Evolutionary conservation across 1,140 invertebrate species (phyloP).

Genomic region (Potamilus streckersoni): DNA sequence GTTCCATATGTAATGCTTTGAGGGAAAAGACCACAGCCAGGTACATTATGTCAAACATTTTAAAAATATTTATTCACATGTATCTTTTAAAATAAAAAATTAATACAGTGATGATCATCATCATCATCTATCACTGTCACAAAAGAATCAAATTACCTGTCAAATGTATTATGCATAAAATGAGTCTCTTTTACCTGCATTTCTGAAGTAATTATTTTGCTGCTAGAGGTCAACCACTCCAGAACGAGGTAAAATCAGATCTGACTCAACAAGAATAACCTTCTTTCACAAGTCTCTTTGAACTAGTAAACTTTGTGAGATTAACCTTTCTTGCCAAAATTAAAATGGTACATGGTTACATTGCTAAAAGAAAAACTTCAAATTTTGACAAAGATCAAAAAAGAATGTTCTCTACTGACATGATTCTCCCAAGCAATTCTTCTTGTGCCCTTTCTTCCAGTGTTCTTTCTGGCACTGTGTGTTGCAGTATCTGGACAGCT

Average conservation of each 20-base stretch:
- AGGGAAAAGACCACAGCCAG: no score
- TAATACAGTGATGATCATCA: no score
- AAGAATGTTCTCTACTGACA: constrained; percentile 3
- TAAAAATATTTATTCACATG: no score
- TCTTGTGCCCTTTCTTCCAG: constrained; percentile 44
- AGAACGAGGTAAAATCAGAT: not conserved
- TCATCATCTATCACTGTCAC: no score
- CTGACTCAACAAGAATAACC: not conserved
- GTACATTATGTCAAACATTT: no score
- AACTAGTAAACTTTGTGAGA: not conserved
- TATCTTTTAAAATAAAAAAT: no score
- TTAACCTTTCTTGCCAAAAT: not conserved
- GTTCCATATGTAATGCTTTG: no score
- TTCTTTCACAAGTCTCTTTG: not conserved
- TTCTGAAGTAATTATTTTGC: not conserved
- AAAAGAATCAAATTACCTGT: no score
- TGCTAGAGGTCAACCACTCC: not conserved
- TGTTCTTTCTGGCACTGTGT: constrained; percentile 48
- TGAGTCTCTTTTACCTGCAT: no score
- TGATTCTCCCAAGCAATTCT: constrained; percentile 26
- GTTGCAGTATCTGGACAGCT: constrained; percentile 42
- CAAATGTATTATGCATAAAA: no score
- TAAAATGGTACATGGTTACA: not conserved
- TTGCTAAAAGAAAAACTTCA: not conserved
- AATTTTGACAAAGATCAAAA: not conserved